These are phyloP conservation scores for Larimichthys crocea DNA, from an alignment of 2,113 vertebrate genomes.

Conservation along the genomic window DNA sequence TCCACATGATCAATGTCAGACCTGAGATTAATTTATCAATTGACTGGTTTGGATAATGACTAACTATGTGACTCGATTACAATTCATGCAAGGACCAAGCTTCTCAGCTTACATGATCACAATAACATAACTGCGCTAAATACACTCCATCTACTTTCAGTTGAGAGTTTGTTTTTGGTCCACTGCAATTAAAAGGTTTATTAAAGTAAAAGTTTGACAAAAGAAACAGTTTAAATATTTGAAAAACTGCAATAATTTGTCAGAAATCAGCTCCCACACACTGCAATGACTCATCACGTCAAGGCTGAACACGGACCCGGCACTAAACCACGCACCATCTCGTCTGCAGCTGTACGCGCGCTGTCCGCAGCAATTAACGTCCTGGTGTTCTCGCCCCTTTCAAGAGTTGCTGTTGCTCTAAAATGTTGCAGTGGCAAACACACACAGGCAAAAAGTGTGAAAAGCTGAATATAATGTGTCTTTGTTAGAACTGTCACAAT, in stretches of 20 bases:
- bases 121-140: too few species aligned
- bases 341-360: neutral
- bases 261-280: neutral
- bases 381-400: neutral
- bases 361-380: neutral
- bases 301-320: neutral
- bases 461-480: neutral
- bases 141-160: too few species aligned
- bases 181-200: neutral
- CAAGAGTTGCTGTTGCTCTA: neutral
- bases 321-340: neutral
- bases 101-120: too few species aligned
- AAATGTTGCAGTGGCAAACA: neutral
- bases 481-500: neutral
- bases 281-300: neutral
- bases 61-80: neutral
- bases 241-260: neutral
- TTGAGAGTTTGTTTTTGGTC: neutral
- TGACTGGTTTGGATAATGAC: neutral
- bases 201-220: neutral
- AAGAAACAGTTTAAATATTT: neutral
- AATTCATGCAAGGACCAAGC: neutral
- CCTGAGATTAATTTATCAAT: neutral
- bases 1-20: neutral
- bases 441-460: neutral